These are phyloP conservation scores for Crotalus tigris DNA, from an alignment of 2,113 vertebrate genomes.

Conservation along the genomic window DNA sequence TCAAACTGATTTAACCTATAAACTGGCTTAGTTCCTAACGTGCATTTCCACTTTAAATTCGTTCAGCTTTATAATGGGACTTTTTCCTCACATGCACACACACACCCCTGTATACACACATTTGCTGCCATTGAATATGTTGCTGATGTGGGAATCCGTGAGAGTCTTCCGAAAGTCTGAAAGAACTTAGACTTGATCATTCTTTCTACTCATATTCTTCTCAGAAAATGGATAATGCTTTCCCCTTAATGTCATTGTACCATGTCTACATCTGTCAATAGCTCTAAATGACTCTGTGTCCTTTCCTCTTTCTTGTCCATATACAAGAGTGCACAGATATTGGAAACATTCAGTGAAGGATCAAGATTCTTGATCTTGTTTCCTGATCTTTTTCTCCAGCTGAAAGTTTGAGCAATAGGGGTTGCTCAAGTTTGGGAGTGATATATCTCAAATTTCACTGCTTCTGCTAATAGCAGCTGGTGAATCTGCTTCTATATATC, in stretches of 20 bases:
- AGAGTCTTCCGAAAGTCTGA: neutral
- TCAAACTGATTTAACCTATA: neutral
- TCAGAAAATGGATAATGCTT: neutral
- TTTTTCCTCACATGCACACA: neutral
- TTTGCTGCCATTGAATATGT: neutral
- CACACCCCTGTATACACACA: rapidly evolving
- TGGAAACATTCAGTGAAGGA: neutral
- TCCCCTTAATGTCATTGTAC: neutral
- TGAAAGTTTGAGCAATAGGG: neutral
- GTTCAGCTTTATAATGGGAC: neutral
- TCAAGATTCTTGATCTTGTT: neutral
- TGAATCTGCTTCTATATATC: neutral
- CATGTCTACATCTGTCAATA: neutral
- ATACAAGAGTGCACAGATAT: neutral
- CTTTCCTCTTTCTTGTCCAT: neutral
- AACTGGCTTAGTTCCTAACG: neutral
- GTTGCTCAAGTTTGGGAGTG: neutral
- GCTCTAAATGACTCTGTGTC: neutral
- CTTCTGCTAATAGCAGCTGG: neutral
- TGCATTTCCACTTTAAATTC: neutral
- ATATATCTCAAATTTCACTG: neutral
- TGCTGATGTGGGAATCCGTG: neutral
- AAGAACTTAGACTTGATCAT: neutral
- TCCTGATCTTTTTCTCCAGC: neutral
- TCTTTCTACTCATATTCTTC: neutral